phyloP scores from a whole-genome alignment of 1,140 invertebrate genomes.

The Venustaconcha ellipsiformis region DNA sequence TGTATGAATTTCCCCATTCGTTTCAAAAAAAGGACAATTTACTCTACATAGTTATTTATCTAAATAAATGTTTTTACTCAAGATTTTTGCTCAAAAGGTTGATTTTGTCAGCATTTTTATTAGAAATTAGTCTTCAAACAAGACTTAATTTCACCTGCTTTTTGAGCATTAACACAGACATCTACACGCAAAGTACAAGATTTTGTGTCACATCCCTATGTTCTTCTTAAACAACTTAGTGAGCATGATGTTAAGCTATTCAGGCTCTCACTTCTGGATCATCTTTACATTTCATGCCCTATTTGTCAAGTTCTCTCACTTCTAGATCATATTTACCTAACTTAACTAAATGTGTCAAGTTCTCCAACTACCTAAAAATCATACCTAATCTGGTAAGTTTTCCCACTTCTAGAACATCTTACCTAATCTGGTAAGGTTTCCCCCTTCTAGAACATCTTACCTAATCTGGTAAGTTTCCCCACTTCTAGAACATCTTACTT shows the following conservation, averaged over 20 bases:
- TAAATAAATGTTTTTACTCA: neutral
- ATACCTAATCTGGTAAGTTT: too few species aligned
- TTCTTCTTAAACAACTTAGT: neutral
- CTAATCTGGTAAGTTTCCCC: constrained; percentile 91
- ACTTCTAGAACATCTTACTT: constrained; percentile 93
- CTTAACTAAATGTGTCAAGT: constrained; percentile 94
- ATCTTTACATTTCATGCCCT: constrained; percentile 72
- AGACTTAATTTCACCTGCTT: neutral
- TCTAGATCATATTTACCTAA: constrained; percentile 99
- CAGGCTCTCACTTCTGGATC: neutral
- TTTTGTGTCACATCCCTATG: neutral
- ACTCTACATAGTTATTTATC: neutral
- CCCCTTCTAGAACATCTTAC: constrained; percentile 93
- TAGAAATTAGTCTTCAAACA: neutral
- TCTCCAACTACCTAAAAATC: too few species aligned
- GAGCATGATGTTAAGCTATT: neutral
- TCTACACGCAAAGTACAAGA: neutral
- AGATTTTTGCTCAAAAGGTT: too few species aligned
- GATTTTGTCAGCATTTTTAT: too few species aligned
- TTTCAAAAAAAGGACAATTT: too few species aligned
- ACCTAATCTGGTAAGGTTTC: constrained; percentile 89
- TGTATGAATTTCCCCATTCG: too few species aligned
- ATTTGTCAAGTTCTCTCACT: constrained; percentile 92
- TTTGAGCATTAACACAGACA: neutral
- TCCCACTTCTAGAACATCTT: neutral